Conservation (phyloP, 2,113 vertebrate genomes). For the Ptilonorhynchus violaceus region DNA sequence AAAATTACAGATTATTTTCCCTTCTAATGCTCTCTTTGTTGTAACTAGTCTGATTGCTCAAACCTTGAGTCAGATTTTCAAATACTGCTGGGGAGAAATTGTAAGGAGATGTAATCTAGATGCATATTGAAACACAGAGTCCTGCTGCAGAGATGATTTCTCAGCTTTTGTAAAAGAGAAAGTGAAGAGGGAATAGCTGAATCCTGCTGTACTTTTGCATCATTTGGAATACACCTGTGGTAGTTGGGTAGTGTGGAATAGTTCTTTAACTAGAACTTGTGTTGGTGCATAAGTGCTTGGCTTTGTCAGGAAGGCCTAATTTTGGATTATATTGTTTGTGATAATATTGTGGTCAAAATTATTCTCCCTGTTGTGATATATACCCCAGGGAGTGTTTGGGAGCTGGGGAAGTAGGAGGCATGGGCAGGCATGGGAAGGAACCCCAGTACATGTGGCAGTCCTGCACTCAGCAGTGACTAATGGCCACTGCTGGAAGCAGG, state of each 20-base stretch:
- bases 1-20: neutral
- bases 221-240: neutral
- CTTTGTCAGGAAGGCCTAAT: neutral
- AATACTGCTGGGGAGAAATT: neutral
- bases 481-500: neutral
- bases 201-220: neutral
- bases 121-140: neutral
- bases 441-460: accelerated
- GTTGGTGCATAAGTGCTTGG: neutral
- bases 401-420: neutral
- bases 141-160: neutral
- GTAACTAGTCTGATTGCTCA: neutral
- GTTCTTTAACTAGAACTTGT: neutral
- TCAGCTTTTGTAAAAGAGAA: neutral
- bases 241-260: neutral
- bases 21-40: neutral
- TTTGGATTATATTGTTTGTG: neutral
- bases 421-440: neutral
- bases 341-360: neutral
- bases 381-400: neutral
- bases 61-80: neutral
- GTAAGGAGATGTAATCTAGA: neutral
- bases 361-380: neutral
- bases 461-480: accelerated
- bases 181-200: neutral